Percentiles rank a stretch among this genome's conserved stretches.
Evolutionary conservation across 2,113 vertebrate genomes (phyloP).

Genomic region (Murina feae): DNA sequence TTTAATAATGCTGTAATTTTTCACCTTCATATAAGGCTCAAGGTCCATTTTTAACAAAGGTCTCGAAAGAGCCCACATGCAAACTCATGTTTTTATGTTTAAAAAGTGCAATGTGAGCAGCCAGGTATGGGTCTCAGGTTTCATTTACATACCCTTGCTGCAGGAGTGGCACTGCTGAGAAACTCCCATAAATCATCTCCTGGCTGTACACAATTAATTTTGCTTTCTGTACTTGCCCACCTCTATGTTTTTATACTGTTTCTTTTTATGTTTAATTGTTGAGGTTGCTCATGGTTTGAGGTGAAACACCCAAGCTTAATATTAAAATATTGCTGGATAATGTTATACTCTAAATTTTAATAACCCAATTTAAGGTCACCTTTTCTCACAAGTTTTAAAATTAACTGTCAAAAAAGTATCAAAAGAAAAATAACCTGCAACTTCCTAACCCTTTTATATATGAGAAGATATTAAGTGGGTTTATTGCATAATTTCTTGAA

Average conservation of each 20-base stretch:
- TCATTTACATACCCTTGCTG: constrained; percentile 5
- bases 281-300: constrained; percentile 61
- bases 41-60: constrained; percentile 36
- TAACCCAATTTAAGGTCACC: constrained; percentile 61
- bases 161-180: background rate
- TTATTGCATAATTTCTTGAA: constrained; percentile 63
- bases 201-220: constrained; percentile 69
- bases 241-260: constrained; percentile 51
- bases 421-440: constrained; percentile 58
- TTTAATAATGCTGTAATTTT: constrained; percentile 59
- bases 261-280: constrained; percentile 68
- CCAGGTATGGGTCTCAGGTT: background rate
- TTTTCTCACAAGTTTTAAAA: constrained; percentile 63
- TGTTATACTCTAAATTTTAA: constrained; percentile 54
- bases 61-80: background rate
- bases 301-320: constrained; percentile 60
- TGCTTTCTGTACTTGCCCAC: background rate
- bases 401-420: constrained; percentile 55
- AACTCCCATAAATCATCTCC: constrained; percentile 64
- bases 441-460: constrained; percentile 26
- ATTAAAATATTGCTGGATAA: constrained; percentile 62
- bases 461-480: constrained; percentile 33
- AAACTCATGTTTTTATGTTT: background rate
- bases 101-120: background rate
- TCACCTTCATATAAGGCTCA: background rate